Evolutionary conservation across 2,113 vertebrate species (phyloP), one percentile per base, ranked within the genome.

Genomic region (Haliaeetus leucogaster): DNA sequence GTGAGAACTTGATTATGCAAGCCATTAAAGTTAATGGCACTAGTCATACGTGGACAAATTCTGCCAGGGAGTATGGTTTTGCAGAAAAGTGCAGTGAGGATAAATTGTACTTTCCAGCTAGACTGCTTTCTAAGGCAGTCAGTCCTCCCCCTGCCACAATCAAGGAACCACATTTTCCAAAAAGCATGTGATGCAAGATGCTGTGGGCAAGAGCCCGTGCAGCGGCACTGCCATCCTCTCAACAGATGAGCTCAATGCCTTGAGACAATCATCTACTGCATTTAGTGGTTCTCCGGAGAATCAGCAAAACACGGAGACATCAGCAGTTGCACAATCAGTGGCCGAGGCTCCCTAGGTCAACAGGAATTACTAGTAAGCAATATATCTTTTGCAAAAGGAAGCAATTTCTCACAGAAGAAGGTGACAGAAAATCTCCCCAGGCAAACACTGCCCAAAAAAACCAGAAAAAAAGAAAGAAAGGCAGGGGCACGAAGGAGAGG

Each of bases 1-100:
- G n/a, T 63, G 77, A 95, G 80, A 84, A 52, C 13, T 84, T 84
- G 94, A 95, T 93, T 91, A 95, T 72, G 72, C 56, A 89, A 95
- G 48, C 73, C 81, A 85, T 95, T 90, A 76, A 82, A 96, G 61
- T 77, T 79, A 93, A 92, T 72, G 73, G 70, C 89, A 91, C 45
- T 45, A 77, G 74, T 93, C 70, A 70, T 76, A 73, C 1, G 30
- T 80, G 81, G 78, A 90, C 52, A 84, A 89, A 87, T 80, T 53
- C 45, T 48, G n/a, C 40, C 78, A 93, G 62, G 19, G 56, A 87
- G 16, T 48, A 38, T 22, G 86, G 86, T 36, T 95, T 77, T 89
- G 78, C 61, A 95, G 86, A 55, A 58, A 55, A 91, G 58, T 17
- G 40, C 62, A 29, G 72, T 10, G 70, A 70, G 10, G 30, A 70